Conservation (phyloP, 1,140 invertebrate genomes). For the Alviniconcha marisindica region DNA sequence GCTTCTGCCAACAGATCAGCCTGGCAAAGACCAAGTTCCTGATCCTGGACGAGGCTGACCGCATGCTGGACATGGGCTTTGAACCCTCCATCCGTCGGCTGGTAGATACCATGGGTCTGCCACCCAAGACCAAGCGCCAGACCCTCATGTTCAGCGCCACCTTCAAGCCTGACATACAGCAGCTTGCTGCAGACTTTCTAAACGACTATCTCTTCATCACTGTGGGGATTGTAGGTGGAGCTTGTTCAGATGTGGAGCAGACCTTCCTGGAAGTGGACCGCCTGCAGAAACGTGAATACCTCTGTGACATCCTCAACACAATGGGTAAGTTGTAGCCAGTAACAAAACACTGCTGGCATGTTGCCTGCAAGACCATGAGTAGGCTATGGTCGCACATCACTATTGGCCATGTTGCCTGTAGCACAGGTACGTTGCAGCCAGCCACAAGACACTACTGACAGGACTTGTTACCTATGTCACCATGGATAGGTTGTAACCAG, state of each 20-base stretch:
- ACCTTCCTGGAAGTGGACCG: constrained; percentile 83
- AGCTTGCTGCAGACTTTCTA: constrained; percentile 85
- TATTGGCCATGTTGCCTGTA: no score
- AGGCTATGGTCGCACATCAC: no score
- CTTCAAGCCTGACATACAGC: constrained; percentile 90
- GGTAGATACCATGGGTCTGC: constrained; percentile 86
- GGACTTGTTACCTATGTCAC: no score
- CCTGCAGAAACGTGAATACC: constrained; percentile 84
- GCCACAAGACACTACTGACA: no score
- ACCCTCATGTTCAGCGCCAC: constrained; percentile 96
- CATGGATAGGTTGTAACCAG: no score
- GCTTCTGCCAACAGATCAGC: constrained; percentile 62
- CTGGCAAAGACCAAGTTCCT: constrained; percentile 87
- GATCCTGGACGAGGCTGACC: constrained; percentile 96
- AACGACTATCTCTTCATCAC: constrained; percentile 88
- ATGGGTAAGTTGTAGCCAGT: constrained; percentile 77
- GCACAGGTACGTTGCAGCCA: no score
- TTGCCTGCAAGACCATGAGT: no score
- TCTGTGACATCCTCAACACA: constrained; percentile 84
- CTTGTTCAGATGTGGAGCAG: constrained; percentile 93
- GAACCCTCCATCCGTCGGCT: constrained; percentile 86
- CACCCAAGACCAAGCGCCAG: constrained; percentile 82
- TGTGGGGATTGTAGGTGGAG: constrained; percentile 92
- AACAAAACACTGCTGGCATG: no score
- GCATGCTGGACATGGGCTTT: constrained; percentile 96